Evolutionary conservation across 2,797 vertebrate genomes (phyloP).

Genomic region (Odontamblyopus rebecca): DNA sequence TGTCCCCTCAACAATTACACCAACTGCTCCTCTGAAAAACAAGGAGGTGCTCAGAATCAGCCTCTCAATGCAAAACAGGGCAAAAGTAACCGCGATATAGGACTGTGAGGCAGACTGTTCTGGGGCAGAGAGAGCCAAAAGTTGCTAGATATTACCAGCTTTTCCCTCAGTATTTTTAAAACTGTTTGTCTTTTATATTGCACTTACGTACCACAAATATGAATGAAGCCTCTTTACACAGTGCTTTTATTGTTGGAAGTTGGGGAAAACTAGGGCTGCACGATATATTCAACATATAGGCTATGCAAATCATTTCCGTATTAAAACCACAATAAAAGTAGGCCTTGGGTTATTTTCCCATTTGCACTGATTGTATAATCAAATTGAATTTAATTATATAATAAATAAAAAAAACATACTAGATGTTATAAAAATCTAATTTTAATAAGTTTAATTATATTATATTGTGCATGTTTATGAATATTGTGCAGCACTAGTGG

Average conservation of each 20-base stretch:
- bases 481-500: constrained; percentile 3
- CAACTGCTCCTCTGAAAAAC: background rate
- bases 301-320: background rate
- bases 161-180: background rate
- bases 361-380: background rate
- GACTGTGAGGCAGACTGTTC: constrained; percentile 18
- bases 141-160: background rate
- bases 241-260: background rate
- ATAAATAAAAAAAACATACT: background rate
- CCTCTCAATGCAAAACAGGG: constrained; percentile 24
- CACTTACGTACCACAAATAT: constrained; percentile 7
- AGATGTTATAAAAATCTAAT: background rate
- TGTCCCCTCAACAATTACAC: constrained; percentile 9
- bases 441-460: background rate
- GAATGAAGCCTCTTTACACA: background rate
- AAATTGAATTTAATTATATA: no score
- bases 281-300: background rate
- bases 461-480: background rate
- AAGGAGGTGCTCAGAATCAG: constrained; percentile 15
- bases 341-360: background rate
- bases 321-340: background rate
- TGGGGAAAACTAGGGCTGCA: background rate
- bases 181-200: constrained; percentile 6
- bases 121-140: background rate
- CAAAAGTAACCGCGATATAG: constrained; percentile 22